phyloP scores from a whole-genome alignment of 2,797 vertebrate species.

The Enteromius afrohamiltoni region DNA sequence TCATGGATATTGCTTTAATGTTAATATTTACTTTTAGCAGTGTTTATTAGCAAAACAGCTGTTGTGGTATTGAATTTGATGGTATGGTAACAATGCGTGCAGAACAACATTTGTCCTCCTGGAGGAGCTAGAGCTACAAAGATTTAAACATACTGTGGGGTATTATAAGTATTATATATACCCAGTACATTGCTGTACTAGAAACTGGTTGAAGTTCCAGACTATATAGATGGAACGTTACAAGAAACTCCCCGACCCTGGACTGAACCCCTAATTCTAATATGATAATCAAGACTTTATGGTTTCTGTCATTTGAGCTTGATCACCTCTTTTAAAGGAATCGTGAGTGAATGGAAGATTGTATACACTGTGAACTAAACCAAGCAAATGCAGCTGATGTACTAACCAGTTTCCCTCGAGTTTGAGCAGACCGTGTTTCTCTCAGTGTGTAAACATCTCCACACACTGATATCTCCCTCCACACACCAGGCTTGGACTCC shows the following conservation, averaged over 20 bases:
- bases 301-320: neutral
- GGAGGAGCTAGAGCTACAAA: slow-evolving; percentile 40
- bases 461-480: slow-evolving; percentile 98
- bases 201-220: too few species aligned
- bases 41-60: neutral
- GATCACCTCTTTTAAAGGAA: neutral
- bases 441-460: slow-evolving; percentile 96
- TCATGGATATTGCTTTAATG: neutral
- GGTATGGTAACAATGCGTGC: neutral
- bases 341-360: neutral
- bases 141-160: neutral
- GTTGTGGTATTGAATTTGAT: neutral
- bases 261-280: neutral
- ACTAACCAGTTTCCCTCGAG: slow-evolving; percentile 92
- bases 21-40: neutral
- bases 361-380: neutral
- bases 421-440: slow-evolving; percentile 96
- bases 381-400: neutral
- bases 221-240: too few species aligned
- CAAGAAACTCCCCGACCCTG: neutral
- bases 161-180: too few species aligned
- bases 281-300: neutral
- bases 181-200: neutral
- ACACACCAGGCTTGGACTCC: slow-evolving; percentile 94
- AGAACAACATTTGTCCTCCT: slow-evolving; percentile 31